Conservation (phyloP, 2,888 invertebrate genomes). For the Xanthia togata region DNA sequence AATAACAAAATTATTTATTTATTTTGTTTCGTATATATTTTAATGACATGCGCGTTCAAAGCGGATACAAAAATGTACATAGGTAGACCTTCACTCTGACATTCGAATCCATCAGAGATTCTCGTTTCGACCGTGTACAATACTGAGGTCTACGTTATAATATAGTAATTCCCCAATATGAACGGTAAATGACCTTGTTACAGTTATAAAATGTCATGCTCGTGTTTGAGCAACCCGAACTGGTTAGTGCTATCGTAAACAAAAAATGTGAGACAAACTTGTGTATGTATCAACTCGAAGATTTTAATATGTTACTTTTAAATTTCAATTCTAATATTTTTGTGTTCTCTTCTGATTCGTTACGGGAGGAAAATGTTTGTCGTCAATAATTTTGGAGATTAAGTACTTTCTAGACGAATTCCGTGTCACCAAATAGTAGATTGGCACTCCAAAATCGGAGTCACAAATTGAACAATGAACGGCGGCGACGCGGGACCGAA, state of each 20-base stretch:
- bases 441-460: constrained; percentile 81
- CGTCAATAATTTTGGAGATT: constrained; percentile 70
- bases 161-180: constrained; percentile 81
- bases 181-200: constrained; percentile 87
- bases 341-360: constrained; percentile 1
- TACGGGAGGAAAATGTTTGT: constrained; percentile 22
- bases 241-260: constrained; percentile 76
- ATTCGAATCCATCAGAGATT: constrained; percentile 79
- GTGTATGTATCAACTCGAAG: constrained; percentile 43
- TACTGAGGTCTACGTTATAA: constrained; percentile 71
- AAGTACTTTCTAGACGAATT: constrained; percentile 77
- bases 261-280: constrained; percentile 64
- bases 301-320: constrained; percentile 47
- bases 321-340: constrained; percentile 25
- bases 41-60: constrained; percentile 60
- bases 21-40: constrained; percentile 63
- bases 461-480: constrained; percentile 87
- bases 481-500: constrained; percentile 83
- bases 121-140: constrained; percentile 76
- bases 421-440: constrained; percentile 80
- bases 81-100: constrained; percentile 80
- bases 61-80: constrained; percentile 69
- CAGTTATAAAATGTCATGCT: constrained; percentile 88
- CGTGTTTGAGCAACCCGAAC: constrained; percentile 82
- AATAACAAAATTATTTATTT: neutral